Percentiles rank a stretch among this genome's conserved stretches.
These are phyloP conservation scores for Valencia hispanica DNA, from an alignment of 2,797 vertebrate genomes.

Conservation along the genomic window DNA sequence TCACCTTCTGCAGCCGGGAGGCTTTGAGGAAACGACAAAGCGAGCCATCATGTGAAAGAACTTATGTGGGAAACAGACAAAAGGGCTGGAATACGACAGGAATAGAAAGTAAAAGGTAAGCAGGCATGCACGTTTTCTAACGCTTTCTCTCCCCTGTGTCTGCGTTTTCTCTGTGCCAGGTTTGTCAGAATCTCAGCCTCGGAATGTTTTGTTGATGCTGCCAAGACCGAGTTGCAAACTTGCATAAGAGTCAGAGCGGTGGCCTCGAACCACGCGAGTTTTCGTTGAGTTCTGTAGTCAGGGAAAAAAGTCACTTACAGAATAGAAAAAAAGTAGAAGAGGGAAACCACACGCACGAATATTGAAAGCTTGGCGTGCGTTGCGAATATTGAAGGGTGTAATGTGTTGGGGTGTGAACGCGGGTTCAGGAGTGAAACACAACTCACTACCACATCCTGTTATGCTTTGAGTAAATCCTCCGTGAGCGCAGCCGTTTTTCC, in stretches of 20 bases:
- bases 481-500: constrained; percentile 17
- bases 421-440: constrained; percentile 68
- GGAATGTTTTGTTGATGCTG: constrained; percentile 27
- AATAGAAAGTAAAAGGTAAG: constrained; percentile 79
- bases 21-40: constrained; percentile 75
- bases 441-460: constrained; percentile 82
- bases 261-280: background rate
- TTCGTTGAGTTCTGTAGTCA: background rate
- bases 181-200: constrained; percentile 9
- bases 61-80: constrained; percentile 71
- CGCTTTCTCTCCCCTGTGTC: background rate
- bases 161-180: background rate
- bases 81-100: constrained; percentile 77
- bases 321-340: background rate
- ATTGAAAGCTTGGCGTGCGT: constrained; percentile 41
- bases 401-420: constrained; percentile 64
- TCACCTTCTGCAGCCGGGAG: constrained; percentile 62
- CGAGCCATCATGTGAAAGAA: constrained; percentile 84
- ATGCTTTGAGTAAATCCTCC: constrained; percentile 67
- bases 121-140: constrained; percentile 23
- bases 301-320: constrained; percentile 19
- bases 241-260: constrained; percentile 54
- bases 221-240: constrained; percentile 64
- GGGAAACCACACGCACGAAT: constrained; percentile 42
- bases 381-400: constrained; percentile 40